Conservation (phyloP, 2,888 invertebrate species). For the Gisinianus flammeolus region DNA sequence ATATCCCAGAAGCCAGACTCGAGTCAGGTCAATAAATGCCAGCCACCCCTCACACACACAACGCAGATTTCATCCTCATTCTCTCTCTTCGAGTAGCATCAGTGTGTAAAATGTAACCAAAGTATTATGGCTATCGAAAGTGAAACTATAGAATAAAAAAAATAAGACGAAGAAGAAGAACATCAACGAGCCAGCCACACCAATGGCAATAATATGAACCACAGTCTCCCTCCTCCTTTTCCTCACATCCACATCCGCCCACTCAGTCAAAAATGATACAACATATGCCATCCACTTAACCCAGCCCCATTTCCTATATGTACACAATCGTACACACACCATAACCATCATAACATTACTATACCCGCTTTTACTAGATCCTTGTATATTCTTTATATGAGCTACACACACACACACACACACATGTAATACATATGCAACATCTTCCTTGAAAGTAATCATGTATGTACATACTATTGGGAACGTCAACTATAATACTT, state of each 20-base stretch:
- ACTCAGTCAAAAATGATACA: background rate
- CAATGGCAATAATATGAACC: conserved; percentile 1
- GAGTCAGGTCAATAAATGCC: no score
- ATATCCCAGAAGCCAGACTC: background rate
- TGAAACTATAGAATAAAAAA: no score
- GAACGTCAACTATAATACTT: no score
- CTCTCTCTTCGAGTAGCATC: no score
- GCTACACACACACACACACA: no score
- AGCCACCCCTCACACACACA: no score
- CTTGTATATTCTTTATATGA: no score
- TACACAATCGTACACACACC: background rate
- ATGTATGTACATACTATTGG: no score
- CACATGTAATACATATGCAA: no score
- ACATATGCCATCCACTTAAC: background rate
- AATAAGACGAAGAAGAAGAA: background rate
- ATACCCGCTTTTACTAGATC: background rate
- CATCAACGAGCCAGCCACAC: background rate
- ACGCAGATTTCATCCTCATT: no score
- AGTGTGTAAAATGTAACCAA: no score
- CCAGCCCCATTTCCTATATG: background rate
- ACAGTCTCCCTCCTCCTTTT: conserved; percentile 11
- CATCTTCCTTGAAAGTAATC: no score
- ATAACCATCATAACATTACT: background rate
- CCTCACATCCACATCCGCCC: conserved; percentile 22
- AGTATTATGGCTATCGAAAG: conserved; percentile 2